Evolutionary conservation across 2,113 vertebrate species (phyloP).

Genomic region (Menura novaehollandiae): DNA sequence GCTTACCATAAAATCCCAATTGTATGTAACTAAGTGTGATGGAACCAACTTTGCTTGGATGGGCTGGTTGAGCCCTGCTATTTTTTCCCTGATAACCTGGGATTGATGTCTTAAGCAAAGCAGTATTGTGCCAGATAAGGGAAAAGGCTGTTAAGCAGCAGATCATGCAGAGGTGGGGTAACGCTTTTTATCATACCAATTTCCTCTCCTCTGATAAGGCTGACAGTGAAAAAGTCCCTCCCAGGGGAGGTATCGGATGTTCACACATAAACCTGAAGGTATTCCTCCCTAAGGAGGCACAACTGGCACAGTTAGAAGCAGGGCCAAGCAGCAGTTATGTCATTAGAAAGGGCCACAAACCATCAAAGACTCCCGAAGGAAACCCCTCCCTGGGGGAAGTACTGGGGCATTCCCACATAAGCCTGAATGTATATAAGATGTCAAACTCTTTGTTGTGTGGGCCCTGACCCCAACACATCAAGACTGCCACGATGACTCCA

Average conservation of each 20-base stretch:
- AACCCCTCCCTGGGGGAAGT: fast-evolving
- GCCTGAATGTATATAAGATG: neutral
- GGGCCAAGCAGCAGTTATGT: neutral
- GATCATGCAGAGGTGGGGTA: neutral
- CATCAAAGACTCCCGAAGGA: neutral
- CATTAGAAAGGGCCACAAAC: neutral
- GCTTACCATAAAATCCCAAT: neutral
- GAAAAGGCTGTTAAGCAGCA: neutral
- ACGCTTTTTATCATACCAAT: neutral
- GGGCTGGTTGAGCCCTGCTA: neutral
- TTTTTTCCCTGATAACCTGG: neutral
- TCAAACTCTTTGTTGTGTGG: neutral
- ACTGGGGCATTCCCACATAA: neutral
- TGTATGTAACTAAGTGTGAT: neutral
- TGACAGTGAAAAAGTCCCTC: neutral
- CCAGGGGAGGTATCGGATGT: fast-evolving
- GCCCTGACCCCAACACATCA: neutral
- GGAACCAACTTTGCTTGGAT: neutral
- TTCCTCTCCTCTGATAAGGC: neutral
- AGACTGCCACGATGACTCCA: neutral
- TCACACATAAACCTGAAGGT: neutral
- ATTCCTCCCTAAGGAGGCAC: neutral
- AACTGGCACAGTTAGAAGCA: neutral
- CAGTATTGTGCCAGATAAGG: neutral
- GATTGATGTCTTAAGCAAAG: neutral